These are phyloP conservation scores for Pachymerium ferrugineum DNA, from an alignment of 2,888 invertebrate species.

Conservation along the genomic window DNA sequence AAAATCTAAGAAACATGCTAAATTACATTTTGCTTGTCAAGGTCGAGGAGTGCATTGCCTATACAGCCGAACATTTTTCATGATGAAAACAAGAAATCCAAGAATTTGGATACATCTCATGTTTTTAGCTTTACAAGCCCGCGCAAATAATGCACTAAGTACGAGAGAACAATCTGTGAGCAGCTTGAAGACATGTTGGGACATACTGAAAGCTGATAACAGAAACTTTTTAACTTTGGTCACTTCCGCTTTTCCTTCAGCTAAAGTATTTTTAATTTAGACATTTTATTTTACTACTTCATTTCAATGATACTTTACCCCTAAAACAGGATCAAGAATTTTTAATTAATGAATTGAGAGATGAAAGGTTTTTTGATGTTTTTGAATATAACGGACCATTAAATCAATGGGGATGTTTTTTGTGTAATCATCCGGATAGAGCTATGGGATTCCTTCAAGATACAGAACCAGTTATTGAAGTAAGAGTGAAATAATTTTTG, in stretches of 20 bases:
- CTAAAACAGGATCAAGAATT: slow-evolving; percentile 71
- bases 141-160: slow-evolving; percentile 69
- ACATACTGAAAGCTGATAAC: slow-evolving; percentile 84
- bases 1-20: slow-evolving; percentile 77
- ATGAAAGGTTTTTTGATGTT: slow-evolving; percentile 85
- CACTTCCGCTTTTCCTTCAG: slow-evolving; percentile 86
- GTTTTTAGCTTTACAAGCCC: slow-evolving; percentile 86
- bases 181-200: slow-evolving; percentile 86
- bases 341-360: slow-evolving; percentile 74
- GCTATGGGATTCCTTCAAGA: slow-evolving; percentile 71
- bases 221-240: slow-evolving; percentile 83
- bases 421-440: slow-evolving; percentile 87
- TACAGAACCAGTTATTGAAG: slow-evolving; percentile 78
- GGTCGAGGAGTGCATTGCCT: slow-evolving; percentile 77
- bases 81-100: slow-evolving; percentile 67
- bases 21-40: slow-evolving; percentile 84
- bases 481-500: slow-evolving; percentile 38
- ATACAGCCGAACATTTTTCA: slow-evolving; percentile 63
- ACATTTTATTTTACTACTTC: neutral
- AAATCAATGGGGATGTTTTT: slow-evolving; percentile 79
- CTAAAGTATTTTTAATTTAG: slow-evolving; percentile 58
- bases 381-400: slow-evolving; percentile 68
- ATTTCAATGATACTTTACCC: neutral
- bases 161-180: slow-evolving; percentile 75
- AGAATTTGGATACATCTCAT: slow-evolving; percentile 92